Conservation (phyloP, 2,113 vertebrate species). For the Casuarius casuarius region DNA sequence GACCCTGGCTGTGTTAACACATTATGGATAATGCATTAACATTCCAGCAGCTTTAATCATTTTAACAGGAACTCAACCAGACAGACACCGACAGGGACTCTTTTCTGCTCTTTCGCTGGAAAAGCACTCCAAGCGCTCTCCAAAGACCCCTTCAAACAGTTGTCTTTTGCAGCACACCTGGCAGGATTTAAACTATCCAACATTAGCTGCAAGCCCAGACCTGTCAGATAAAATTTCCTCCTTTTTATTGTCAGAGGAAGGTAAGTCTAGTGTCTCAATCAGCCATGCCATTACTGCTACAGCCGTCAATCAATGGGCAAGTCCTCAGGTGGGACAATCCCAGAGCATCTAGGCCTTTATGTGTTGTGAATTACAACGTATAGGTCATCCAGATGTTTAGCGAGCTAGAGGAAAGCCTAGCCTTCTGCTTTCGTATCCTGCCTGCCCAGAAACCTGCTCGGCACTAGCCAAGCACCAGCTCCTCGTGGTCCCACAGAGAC, state of each 20-base stretch:
- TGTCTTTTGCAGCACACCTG: neutral
- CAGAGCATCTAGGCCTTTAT: neutral
- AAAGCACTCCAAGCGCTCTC: neutral
- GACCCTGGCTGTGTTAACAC: neutral
- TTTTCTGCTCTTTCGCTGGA: neutral
- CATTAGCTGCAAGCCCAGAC: neutral
- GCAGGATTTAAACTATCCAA: neutral
- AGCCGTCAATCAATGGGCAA: neutral
- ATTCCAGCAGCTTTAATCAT: neutral
- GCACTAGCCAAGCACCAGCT: rapidly evolving
- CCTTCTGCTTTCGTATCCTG: neutral
- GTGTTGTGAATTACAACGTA: neutral
- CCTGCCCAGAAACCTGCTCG: neutral
- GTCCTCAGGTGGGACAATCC: neutral
- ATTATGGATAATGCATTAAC: conserved; percentile 27
- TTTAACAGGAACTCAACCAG: neutral
- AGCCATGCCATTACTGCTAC: neutral
- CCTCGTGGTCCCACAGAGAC: neutral
- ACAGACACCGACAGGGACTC: neutral
- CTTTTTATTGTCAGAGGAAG: neutral
- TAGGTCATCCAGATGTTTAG: neutral
- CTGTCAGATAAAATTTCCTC: neutral
- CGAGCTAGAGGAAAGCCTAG: neutral
- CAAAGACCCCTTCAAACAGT: neutral
- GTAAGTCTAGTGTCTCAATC: neutral